phyloP scores from a whole-genome alignment of 92 coral and sea anemone genomes.

The Ricordea florida region DNA sequence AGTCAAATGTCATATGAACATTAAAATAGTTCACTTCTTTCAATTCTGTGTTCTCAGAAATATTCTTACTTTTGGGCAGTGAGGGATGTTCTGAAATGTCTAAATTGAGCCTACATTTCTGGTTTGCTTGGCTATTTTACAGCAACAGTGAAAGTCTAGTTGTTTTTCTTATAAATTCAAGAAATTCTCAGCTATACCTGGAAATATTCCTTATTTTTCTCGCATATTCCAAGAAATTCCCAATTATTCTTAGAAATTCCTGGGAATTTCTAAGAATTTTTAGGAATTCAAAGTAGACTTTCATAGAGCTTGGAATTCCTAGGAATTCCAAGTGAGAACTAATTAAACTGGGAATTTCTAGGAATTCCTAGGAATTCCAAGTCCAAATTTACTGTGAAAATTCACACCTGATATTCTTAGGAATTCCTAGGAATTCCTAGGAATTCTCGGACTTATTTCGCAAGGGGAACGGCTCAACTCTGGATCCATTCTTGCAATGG shows the following conservation, averaged over 20 bases:
- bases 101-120: too few relatives aligned
- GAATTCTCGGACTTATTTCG: background rate
- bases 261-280: background rate
- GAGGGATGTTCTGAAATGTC: too few relatives aligned
- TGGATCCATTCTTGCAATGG: too few relatives aligned
- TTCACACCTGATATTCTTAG: background rate
- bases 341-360: background rate
- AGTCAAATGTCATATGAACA: background rate
- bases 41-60: too few relatives aligned
- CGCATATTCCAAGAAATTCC: background rate
- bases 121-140: too few relatives aligned
- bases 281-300: slow-evolving; percentile 1
- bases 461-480: too few relatives aligned
- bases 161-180: too few relatives aligned
- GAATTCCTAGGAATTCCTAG: slow-evolving; percentile 6
- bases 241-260: background rate
- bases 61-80: too few relatives aligned
- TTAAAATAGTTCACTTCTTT: background rate
- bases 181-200: background rate
- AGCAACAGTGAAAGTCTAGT: too few relatives aligned
- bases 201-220: background rate
- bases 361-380: slow-evolving; percentile 19
- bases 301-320: background rate
- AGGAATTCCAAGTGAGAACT: background rate
- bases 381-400: background rate